Base-by-base conservation (phyloP, 2,888 invertebrate genomes). In the Pseudanteris insignis region DNA sequence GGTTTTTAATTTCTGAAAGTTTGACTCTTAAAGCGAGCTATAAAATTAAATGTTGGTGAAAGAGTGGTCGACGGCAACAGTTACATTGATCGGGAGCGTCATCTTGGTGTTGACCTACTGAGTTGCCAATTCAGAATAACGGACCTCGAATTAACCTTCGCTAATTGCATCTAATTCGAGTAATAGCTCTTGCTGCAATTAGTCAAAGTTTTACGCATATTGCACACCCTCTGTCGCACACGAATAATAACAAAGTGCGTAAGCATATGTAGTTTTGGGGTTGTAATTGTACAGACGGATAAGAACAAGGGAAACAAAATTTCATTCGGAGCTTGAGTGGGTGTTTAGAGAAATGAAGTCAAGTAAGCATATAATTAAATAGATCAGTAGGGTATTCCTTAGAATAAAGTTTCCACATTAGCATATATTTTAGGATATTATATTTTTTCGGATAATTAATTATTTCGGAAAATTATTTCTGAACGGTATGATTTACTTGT, bases 151-250 rank as follows among this genome's bases (percentile, higher is more conserved):
- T 76, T 76, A 76, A 77, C 74, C 76, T 64, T 66, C 67, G 59
- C 67, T 75, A 76, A 77, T 77, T 74, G 71, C 69, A 63, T 67
- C 70, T 72, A 77, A 76, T 78, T 75, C 68, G 64, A 44, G 68
- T 75, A 74, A 77, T 76, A 71, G 70, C 69, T 65, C 67, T 69
- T 67, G 58, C 58, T 55, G 63, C 74, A 68, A 76, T 76, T 72
- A 75, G 69, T 70, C 69, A 69, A 74, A 76, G 71, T 76, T 76
- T 72, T 67, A 64, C 69, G 67, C 67, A 67, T 54, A 57, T 61
- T 68, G 57, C 32, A 44, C 55, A 62, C 62, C 59, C 32, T 21
- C 44, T 33, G 63, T 50, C 36, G 51, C 40, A 30, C n/a, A 24
- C 14, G 58, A 43, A 26, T 13, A 47, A 47, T 37, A 43, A 36